These are phyloP conservation scores for Scaptomyza caliginosa DNA, from an alignment of 2,888 invertebrate species.

Conservation along the genomic window DNA sequence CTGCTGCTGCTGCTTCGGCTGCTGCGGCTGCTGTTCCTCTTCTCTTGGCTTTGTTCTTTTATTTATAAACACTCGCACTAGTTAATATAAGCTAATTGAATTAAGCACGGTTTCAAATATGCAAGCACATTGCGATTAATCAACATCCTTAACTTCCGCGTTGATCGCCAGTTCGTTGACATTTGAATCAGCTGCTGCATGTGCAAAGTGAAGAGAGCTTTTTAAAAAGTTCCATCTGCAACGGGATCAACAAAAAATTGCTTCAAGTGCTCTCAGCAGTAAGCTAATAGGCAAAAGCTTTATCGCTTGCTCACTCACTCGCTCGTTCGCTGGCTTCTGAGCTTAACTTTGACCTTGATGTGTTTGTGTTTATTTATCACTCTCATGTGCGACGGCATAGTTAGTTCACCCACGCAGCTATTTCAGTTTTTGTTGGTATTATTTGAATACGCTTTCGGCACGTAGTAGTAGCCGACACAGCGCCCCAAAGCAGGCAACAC, in stretches of 20 bases:
- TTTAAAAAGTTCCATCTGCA: not conserved
- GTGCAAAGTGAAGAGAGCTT: not conserved
- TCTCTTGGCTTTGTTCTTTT: slow-evolving; percentile 51
- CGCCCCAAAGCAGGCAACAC: slow-evolving; percentile 38
- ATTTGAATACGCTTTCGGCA: slow-evolving; percentile 43
- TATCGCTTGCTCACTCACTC: not conserved
- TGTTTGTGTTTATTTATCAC: slow-evolving; percentile 40
- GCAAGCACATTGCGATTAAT: slow-evolving; percentile 51
- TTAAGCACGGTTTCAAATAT: slow-evolving; percentile 51
- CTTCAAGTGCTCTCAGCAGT: not conserved
- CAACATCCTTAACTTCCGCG: slow-evolving; percentile 48
- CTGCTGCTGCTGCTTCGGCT: slow-evolving; percentile 27
- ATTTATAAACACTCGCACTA: slow-evolving; percentile 44
- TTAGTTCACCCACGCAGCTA: slow-evolving; percentile 13
- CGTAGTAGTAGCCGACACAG: slow-evolving; percentile 37
- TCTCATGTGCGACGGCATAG: slow-evolving; percentile 37
- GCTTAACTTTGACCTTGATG: slow-evolving; percentile 43
- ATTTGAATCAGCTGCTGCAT: slow-evolving; percentile 1
- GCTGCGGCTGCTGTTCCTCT: slow-evolving; percentile 26
- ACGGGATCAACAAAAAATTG: not conserved
- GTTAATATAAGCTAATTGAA: slow-evolving; percentile 59
- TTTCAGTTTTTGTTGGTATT: slow-evolving; percentile 61
- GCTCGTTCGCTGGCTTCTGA: not conserved
- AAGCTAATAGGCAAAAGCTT: not conserved
- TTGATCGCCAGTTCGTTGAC: slow-evolving; percentile 59